These are phyloP conservation scores for Rhinoraja longicauda DNA, from an alignment of 2,797 vertebrate species.

Conservation along the genomic window DNA sequence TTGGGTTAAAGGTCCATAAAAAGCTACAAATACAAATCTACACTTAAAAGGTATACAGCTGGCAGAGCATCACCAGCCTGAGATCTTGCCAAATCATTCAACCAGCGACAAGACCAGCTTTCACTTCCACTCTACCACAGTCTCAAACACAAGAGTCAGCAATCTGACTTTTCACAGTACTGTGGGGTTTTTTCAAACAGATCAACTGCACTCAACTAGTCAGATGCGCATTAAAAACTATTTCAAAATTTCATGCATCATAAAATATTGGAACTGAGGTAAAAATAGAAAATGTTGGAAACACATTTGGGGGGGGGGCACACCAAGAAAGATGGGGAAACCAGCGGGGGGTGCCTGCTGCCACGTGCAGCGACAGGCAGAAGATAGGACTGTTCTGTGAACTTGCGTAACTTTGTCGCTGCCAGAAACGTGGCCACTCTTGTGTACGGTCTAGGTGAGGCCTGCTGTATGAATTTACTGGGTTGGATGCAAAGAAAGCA, in stretches of 20 bases:
- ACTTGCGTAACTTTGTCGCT: no score
- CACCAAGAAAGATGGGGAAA: no score
- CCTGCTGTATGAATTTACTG: no score
- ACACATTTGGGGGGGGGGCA: no score
- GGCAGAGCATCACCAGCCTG: neutral
- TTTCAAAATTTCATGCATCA: neutral
- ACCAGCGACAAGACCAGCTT: neutral
- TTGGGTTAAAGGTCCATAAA: neutral
- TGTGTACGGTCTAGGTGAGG: no score
- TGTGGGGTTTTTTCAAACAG: neutral
- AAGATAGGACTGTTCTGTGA: no score
- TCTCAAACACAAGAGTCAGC: neutral
- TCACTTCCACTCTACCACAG: neutral
- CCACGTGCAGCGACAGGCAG: no score
- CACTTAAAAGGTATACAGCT: neutral
- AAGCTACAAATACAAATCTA: neutral
- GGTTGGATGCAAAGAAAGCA: no score
- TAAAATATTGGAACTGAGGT: neutral
- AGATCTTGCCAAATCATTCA: neutral
- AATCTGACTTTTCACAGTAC: neutral
- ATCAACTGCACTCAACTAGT: neutral
- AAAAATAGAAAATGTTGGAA: no score
- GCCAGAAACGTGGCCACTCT: no score
- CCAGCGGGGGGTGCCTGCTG: no score
- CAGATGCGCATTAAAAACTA: neutral